Percentiles rank a stretch among this genome's conserved stretches.
phyloP scores from a whole-genome alignment of 2,797 vertebrate genomes.

The Lates japonicus region DNA sequence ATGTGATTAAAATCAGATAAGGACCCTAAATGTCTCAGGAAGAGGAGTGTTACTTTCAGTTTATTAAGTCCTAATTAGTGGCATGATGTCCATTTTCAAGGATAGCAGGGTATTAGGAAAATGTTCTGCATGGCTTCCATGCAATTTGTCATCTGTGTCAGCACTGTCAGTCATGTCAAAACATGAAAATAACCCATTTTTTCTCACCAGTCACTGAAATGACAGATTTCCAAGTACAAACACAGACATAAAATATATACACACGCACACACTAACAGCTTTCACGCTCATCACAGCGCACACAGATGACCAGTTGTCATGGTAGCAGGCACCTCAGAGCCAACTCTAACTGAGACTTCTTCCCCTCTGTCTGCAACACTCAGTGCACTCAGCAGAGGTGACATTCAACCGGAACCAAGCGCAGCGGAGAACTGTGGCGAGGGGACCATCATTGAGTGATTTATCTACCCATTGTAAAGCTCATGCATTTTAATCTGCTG shows the following conservation, averaged over 20 bases:
- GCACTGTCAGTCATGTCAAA: slow-evolving; percentile 13
- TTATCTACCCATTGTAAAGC: slow-evolving; percentile 9
- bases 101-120: not conserved
- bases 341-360: slow-evolving; percentile 64
- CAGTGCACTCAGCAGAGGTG: slow-evolving; percentile 61
- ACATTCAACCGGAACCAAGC: slow-evolving; percentile 71
- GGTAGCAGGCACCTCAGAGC: slow-evolving; percentile 67
- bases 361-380: slow-evolving; percentile 51
- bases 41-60: slow-evolving; percentile 3
- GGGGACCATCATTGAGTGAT: slow-evolving; percentile 14
- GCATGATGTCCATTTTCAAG: not conserved
- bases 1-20: slow-evolving; percentile 19
- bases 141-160: slow-evolving; percentile 21
- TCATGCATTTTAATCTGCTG: slow-evolving; percentile 16
- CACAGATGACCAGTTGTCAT: slow-evolving; percentile 78
- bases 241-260: not conserved
- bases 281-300: slow-evolving; percentile 30
- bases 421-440: slow-evolving; percentile 18
- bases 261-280: slow-evolving; percentile 9
- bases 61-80: not conserved
- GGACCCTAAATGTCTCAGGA: not conserved
- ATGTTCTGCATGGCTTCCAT: not conserved
- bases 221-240: slow-evolving; percentile 24
- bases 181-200: slow-evolving; percentile 14
- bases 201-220: slow-evolving; percentile 25